Percentiles rank a stretch among this genome's conserved stretches.
Conservation (phyloP, 2,113 vertebrate genomes). For the Pseudopipra pipra region DNA sequence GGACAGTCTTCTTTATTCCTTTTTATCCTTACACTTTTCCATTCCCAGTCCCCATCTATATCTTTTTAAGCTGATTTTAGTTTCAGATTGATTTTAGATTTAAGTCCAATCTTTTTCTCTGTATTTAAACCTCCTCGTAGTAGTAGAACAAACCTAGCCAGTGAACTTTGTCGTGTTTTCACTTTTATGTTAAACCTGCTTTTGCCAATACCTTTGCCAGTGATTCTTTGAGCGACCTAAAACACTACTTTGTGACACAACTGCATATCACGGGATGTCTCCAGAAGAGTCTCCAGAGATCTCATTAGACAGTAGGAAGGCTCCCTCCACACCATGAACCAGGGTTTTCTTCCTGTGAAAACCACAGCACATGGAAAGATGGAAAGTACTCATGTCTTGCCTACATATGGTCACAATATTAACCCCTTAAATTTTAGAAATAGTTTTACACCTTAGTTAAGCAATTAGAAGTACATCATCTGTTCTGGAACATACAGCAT, state of each 20-base stretch:
- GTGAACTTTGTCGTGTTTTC: not conserved
- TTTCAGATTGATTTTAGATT: not conserved
- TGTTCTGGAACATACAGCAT: not conserved
- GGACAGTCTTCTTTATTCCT: not conserved
- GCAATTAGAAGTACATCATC: not conserved
- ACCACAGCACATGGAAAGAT: not conserved
- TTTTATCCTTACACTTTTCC: not conserved
- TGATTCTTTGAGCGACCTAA: not conserved
- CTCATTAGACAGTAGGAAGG: not conserved
- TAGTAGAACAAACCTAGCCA: not conserved
- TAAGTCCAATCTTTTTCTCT: not conserved
- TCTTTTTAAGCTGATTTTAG: not conserved
- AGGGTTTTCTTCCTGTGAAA: not conserved
- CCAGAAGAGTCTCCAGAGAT: not conserved
- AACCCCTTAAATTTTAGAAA: not conserved
- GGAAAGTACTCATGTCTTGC: not conserved
- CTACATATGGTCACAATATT: not conserved
- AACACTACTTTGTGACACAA: not conserved
- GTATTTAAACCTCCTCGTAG: not conserved
- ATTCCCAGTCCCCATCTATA: not conserved
- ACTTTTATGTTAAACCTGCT: not conserved
- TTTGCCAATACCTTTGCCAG: not conserved
- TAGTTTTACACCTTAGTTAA: not conserved
- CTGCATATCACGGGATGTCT: not conserved
- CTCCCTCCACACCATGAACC: not conserved